Evolutionary conservation across 2,113 vertebrate species (phyloP).

Genomic region (Buteo buteo): DNA sequence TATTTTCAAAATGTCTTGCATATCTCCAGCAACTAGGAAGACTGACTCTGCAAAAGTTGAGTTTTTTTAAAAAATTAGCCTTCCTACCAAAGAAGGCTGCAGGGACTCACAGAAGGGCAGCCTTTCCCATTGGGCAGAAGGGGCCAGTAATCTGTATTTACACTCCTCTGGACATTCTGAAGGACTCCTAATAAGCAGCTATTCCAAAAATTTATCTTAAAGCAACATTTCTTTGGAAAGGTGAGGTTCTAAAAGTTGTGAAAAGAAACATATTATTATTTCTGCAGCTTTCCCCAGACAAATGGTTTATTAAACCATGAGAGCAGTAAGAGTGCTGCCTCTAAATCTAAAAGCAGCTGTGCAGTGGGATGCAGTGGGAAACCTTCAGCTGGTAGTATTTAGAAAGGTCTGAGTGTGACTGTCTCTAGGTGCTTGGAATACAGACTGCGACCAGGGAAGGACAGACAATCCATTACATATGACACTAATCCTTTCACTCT

Average conservation of each 20-base stretch:
- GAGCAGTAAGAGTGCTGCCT: neutral
- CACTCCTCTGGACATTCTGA: neutral
- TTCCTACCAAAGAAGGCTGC: neutral
- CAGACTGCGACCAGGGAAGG: constrained; percentile 2
- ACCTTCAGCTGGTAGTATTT: constrained; percentile 55
- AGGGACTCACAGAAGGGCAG: neutral
- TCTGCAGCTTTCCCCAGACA: constrained; percentile 30
- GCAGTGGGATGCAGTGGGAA: constrained; percentile 57
- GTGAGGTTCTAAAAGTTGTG: neutral
- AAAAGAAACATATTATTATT: neutral
- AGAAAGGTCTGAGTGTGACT: constrained; percentile 4
- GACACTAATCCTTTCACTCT: constrained; percentile 49
- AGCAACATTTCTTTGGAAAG: neutral
- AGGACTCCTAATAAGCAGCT: neutral
- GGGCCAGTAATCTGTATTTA: neutral
- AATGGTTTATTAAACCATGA: constrained; percentile 28
- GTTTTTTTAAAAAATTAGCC: neutral
- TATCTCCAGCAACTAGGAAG: neutral
- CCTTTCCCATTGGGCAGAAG: neutral
- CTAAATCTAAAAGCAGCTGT: constrained; percentile 37
- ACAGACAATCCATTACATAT: constrained; percentile 49
- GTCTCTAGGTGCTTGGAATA: constrained; percentile 47
- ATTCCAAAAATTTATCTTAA: neutral
- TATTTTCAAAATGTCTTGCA: neutral
- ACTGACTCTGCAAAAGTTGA: neutral